Conservation (phyloP, 2,113 vertebrate species). For the Empidonax alnorum region DNA sequence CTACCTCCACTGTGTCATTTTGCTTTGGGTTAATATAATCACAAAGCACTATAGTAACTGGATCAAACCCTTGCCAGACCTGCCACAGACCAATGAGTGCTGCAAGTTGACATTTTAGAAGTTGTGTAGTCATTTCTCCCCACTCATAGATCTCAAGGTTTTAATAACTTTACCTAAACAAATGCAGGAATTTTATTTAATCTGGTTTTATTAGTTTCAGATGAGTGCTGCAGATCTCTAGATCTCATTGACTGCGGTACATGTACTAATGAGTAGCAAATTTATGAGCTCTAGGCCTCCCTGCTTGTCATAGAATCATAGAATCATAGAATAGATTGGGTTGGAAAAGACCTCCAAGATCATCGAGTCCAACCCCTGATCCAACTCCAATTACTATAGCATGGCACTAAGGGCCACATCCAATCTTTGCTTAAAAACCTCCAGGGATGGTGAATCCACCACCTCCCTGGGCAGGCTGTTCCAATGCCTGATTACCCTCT, state of each 20-base stretch:
- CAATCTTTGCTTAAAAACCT: too few relatives aligned
- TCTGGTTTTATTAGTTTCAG: slow-evolving; percentile 17
- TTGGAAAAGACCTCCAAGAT: too few relatives aligned
- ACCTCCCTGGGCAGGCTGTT: too few relatives aligned
- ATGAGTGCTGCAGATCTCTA: slow-evolving; percentile 2
- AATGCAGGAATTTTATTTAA: slow-evolving; percentile 35
- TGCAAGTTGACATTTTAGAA: not conserved
- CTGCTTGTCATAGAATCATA: not conserved
- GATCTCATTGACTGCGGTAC: not conserved
- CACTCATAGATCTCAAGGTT: not conserved
- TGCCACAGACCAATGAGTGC: not conserved
- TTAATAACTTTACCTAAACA: slow-evolving; percentile 34
- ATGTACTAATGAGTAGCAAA: not conserved
- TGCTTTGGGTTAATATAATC: not conserved
- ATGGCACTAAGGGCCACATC: too few relatives aligned
- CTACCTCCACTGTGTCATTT: not conserved
- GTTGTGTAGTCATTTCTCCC: not conserved
- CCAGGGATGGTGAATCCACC: too few relatives aligned
- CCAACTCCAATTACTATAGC: too few relatives aligned
- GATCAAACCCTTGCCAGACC: not conserved
- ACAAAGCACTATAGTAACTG: not conserved
- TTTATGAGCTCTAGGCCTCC: slow-evolving; percentile 10
- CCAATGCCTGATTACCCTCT: too few relatives aligned
- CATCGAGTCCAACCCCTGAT: too few relatives aligned
- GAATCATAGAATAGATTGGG: too few relatives aligned